Base-by-base conservation (phyloP, 2,113 vertebrate genomes). In the Marmota monax region DNA sequence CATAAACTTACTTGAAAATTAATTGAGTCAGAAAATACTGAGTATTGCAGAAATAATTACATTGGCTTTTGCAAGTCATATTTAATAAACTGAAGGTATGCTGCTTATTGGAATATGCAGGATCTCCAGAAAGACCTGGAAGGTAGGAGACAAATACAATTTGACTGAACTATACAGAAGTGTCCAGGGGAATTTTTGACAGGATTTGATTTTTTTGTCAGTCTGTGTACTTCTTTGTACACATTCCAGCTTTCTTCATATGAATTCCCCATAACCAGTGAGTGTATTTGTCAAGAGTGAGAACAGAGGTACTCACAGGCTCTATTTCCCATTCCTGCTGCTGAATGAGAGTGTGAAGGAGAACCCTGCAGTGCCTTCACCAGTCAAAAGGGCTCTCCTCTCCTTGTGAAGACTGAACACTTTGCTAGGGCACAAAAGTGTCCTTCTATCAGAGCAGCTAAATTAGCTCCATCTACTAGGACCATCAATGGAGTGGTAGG, bases 231-330 rank as follows among this genome's bases (percentile, higher is more conserved):
- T 73, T 92, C 70, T 96, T 79, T 88, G 69, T n/a, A 78, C 56
- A 74, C 25, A 79, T 61, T 92, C 84, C 69, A 88, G 29, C 25
- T 95, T 92, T n/a, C 20, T 4, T 97, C 48, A 73, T n/a, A 72
- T 5, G 73, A 73, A 95, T 78, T 89, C 32, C 42, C 32, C 70
- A 79, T 27, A 56, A 56, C 13, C 45, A 73, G 4, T 87, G 37
- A 63, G 61, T 42, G 8, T 16, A 42, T 27, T 51, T 67, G 37
- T 91, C n/a, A 78, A 73, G 93, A 82, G 72, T 32, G 29, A 73
- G 90, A 61, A 32, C 32, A 6, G 1, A 20, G 9, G 53, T 63
- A 34, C 9, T 79, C 20, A 37, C 23, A 48, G 13, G 17, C 8
- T 92, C 2, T 37, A 10, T 0, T 20, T 65, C 72, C 6, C 5